Evolutionary conservation across 2,113 vertebrate genomes (phyloP), one percentile per base, ranked within the genome.

Genomic region (Syngnathus scovelli): DNA sequence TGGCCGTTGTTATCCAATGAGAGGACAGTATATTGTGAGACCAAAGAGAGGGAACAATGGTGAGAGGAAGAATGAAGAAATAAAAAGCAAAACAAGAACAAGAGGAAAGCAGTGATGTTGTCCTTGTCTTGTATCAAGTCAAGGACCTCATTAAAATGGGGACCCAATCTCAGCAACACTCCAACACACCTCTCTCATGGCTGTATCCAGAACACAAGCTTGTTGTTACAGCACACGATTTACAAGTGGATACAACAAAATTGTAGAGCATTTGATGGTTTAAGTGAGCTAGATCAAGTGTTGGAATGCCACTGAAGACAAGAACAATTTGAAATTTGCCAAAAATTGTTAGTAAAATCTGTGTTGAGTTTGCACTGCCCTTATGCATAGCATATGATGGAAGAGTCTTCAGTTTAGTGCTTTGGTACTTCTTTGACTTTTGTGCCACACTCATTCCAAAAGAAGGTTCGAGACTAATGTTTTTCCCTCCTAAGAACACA

Each of bases 121-220:
- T 89, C 89, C 90, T 92, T 87, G 85, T 85, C 83, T 85, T 43
- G 55, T 81, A 72, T 81, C 68, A 80, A 83, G 80, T 89, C 86
- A 90, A 90, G 89, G 85, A 86, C 89, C 84, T 91, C 81, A 91
- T 91, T 91, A 91, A 88, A 82, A 90, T 90, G 87, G 82, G 76
- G 80, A 81, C 63, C 79, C 72, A 79, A 86, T 81, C 83, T 82
- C 82, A 66, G 64, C 75, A 66, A 39, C 67, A 60, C 65, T 56
- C 61, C 68, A 68, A 23, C 64, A 74, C 66, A 48, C 80, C 64
- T 69, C 65, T 69, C 67, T 64, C 52, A 71, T 60, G 66, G 62
- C 27, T 0, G 11, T 56, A 52, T 56, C 78, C 67, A 21, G 9
- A 78, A 74, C 44, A 79, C 72, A 79, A 72, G 66, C 80, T 69